phyloP scores from a whole-genome alignment of 2,113 vertebrate species.

The Thymallus thymallus region DNA sequence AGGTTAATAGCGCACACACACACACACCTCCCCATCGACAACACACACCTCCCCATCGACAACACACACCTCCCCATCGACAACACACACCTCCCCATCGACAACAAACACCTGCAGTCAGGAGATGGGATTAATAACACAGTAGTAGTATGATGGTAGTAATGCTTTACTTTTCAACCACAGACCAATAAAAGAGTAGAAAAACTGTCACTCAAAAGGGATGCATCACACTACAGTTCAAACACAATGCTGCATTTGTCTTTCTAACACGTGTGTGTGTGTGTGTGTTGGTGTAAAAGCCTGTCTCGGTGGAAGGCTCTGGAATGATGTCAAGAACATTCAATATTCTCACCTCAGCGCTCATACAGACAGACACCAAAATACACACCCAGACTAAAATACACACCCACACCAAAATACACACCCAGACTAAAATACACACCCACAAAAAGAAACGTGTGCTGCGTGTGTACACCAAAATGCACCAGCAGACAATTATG shows the following conservation, averaged over 20 bases:
- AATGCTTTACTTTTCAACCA: too few species aligned
- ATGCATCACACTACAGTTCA: background rate
- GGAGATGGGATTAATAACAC: background rate
- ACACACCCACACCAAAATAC: background rate
- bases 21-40: too few species aligned
- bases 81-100: too few species aligned
- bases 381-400: slow-evolving; percentile 13
- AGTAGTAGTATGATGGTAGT: too few species aligned
- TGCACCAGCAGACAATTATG: background rate
- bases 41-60: too few species aligned
- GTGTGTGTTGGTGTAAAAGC: slow-evolving; percentile 1
- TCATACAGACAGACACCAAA: slow-evolving; percentile 8
- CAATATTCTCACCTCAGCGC: slow-evolving; percentile 29
- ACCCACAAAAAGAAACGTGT: too few species aligned
- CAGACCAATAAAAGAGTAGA: background rate
- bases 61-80: too few species aligned
- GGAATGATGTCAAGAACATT: slow-evolving; percentile 36
- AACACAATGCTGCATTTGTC: background rate
- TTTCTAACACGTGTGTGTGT: too few species aligned
- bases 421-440: slow-evolving; percentile 5
- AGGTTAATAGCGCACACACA: background rate
- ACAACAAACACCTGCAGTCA: background rate
- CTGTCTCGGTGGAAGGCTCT: background rate
- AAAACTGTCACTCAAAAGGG: background rate
- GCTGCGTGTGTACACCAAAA: background rate